Base-by-base conservation (phyloP, 2,113 vertebrate genomes). In the Halichoeres trimaculatus region DNA sequence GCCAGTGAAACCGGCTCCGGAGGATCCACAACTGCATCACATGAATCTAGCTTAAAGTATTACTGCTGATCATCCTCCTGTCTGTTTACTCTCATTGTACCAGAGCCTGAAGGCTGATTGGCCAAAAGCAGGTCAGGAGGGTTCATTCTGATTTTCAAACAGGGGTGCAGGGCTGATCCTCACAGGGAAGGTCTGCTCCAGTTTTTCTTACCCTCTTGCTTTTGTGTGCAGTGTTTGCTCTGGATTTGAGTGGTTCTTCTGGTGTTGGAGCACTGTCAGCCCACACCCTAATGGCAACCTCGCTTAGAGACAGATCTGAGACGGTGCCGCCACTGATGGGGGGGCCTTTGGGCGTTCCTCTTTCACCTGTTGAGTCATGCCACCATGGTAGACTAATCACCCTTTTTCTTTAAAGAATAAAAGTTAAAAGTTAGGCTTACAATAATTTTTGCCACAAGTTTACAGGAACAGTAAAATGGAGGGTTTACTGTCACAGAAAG, bases 221-320 rank as follows among this genome's bases (percentile, higher is more conserved):
- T 91, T 88, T 88, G 87, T 92, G 76, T 83, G 63, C 78, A 17
- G 69, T 89, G 80, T 91, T 91, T 91, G 85, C 72, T 76, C 66
- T 85, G 78, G 85, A 85, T 86, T 87, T 80, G 72, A 88, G 80
- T 63, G 80, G 80, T 76, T 91, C 79, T 64, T 35, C 43, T 67
- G 53, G 74, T 76, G 72, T 54, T 68, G 66, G 76, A 75, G 80
- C 50, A 34, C 72, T 63, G 83, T 81, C 60, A 70, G 86, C 74
- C 80, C 76, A 90, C 87, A 77, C 88, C 88, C 88, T 85, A 19
- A 72, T 76, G 84, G 63, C 71, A 79, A 56, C 62, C 48, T 65
- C 36, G 67, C 50, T 68, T 77, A 19, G 35, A 43, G 55, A 65
- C 36, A 50, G 75, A 83, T 79, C 65, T 84, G 54, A 75, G 77